Base-by-base conservation (phyloP, 2,797 vertebrate species). In the Myotis vivesi region DNA sequence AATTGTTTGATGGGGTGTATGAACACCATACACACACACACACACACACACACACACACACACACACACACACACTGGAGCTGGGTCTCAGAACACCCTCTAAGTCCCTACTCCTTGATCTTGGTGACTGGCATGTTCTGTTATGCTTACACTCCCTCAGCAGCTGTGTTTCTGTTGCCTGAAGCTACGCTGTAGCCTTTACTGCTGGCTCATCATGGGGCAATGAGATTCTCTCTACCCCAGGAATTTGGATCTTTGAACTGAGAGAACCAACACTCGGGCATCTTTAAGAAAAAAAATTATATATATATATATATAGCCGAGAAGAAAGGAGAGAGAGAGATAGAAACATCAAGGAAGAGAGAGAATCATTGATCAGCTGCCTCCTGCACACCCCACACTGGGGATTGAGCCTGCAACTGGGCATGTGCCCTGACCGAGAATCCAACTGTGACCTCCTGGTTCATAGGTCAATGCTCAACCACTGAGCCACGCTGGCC, bases 181-280 rank as follows among this genome's bases (percentile, higher is more conserved):
- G 22, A 38, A 41, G 49, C 89, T 84, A 30, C 28, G 2, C 30
- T 8, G 0, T 8, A 4, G 51, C 17, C 59, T 17, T 75, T 33
- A 20, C 30, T 30, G 71, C 8, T 28, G 55, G 51, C 44, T 90
- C 22, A 49, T 77, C 49, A 10, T 10, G 5, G n/a, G 55, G 82
- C 38, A 38, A 0, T 36, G 71, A 68, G 76, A 36, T 79, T 83
- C 75, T 68, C n/a, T 76, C 23, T n/a, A 80, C n/a, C 30, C 41
- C n/a, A 79, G 44, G 69, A 90, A 94, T 41, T 51, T 75, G 44
- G 36, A n/a, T 23, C 79, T 88, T 87, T 83, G 66, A 90, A 73
- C 84, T 13, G 25, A 93, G 55, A 86, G 6, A 68, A 20, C 11
- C 55, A 44, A 36, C 6, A 1, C 15, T 23, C 49, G 79, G 46